phyloP scores from a whole-genome alignment of 2,113 vertebrate genomes.

The Bubalus kerabau region DNA sequence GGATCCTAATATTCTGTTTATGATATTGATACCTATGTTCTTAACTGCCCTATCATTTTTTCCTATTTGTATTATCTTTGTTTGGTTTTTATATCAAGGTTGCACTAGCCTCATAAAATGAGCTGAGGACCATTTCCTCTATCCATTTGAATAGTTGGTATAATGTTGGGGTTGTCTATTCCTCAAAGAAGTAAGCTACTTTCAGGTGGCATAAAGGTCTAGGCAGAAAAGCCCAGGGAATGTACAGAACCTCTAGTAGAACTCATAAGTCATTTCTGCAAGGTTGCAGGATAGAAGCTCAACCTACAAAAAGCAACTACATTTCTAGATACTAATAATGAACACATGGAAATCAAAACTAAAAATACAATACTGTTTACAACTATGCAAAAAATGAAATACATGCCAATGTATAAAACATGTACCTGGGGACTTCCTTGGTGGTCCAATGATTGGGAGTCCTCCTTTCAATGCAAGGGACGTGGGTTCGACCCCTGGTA shows the following conservation, averaged over 20 bases:
- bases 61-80: neutral
- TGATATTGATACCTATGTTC: neutral
- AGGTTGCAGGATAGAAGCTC: neutral
- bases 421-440: neutral
- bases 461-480: neutral
- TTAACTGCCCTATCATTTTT: neutral
- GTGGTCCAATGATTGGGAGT: too few species aligned
- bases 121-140: neutral
- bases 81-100: neutral
- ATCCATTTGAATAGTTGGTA: neutral
- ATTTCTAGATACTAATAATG: neutral
- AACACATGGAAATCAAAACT: neutral
- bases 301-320: neutral
- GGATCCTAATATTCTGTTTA: neutral
- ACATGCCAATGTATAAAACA: neutral
- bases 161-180: neutral
- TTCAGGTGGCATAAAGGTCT: neutral
- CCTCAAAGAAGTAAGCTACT: neutral
- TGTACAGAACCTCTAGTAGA: neutral
- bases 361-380: neutral
- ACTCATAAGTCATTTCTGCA: neutral
- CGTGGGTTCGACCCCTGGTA: neutral
- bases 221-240: neutral
- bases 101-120: neutral
- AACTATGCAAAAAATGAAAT: neutral